phyloP scores from a whole-genome alignment of 2,888 invertebrate species.

The Perdita meconis region DNA sequence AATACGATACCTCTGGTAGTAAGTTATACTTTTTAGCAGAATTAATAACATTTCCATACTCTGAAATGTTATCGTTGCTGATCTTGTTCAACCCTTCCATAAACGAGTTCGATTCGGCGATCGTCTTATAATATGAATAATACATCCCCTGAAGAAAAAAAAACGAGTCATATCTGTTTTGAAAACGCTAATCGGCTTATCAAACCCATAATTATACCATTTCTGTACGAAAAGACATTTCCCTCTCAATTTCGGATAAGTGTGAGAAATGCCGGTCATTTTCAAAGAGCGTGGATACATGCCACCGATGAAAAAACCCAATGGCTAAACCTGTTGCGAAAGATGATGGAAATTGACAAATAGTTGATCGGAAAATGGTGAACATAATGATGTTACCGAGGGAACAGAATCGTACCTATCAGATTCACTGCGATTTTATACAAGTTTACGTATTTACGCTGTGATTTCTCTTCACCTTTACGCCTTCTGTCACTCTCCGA shows the following conservation, averaged over 20 bases:
- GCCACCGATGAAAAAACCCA: conserved; percentile 87
- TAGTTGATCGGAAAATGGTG: neutral
- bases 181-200: neutral
- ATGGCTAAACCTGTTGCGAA: conserved; percentile 86
- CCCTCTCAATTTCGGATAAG: conserved; percentile 92
- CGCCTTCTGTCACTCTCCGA: conserved; percentile 55
- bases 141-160: conserved; percentile 88
- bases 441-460: conserved; percentile 30
- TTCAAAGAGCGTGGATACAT: conserved; percentile 91
- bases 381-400: neutral
- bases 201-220: conserved; percentile 86
- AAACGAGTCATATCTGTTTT: conserved; percentile 26
- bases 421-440: conserved; percentile 55
- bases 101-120: conserved; percentile 89
- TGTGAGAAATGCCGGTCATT: conserved; percentile 93
- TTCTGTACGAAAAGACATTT: conserved; percentile 94
- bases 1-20: conserved; percentile 89
- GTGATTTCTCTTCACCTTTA: conserved; percentile 47
- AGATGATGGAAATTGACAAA: conserved; percentile 41
- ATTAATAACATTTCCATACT: conserved; percentile 92
- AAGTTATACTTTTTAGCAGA: conserved; percentile 93
- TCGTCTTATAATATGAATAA: conserved; percentile 94
- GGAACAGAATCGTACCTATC: conserved; percentile 50
- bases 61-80: conserved; percentile 91
- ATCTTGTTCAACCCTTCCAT: conserved; percentile 87